Conservation (phyloP, 1,140 invertebrate genomes). For the Drosophila gunungcola region DNA sequence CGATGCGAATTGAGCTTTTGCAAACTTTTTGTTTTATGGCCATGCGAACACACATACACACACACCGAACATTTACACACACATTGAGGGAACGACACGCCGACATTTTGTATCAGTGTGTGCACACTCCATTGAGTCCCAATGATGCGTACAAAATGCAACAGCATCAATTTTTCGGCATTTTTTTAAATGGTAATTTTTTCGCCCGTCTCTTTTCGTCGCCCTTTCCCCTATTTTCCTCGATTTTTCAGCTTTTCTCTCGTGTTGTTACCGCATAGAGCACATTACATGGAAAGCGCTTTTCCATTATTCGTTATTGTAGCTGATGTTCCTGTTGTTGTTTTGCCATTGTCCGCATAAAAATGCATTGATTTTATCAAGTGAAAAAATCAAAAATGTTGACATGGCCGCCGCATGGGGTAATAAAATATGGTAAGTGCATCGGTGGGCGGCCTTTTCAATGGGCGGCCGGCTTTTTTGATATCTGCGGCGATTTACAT, state of each 20-base stretch:
- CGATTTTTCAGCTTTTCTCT: constrained; percentile 18
- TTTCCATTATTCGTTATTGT: constrained; percentile 25
- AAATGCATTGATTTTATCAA: constrained; percentile 77
- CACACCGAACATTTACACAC: constrained; percentile 18
- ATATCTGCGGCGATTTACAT: constrained; percentile 53
- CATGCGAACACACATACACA: constrained; percentile 7
- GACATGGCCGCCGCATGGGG: constrained; percentile 55
- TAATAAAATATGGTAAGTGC: constrained; percentile 55
- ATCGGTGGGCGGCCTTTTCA: constrained; percentile 19
- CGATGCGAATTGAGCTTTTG: constrained; percentile 46
- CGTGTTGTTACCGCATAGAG: constrained; percentile 38
- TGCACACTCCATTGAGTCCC: constrained; percentile 80
- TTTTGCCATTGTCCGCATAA: constrained; percentile 59
- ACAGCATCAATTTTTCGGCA: constrained; percentile 76
- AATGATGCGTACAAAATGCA: constrained; percentile 83
- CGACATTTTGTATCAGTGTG: constrained; percentile 82
- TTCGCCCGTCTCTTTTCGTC: constrained; percentile 30
- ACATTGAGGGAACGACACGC: constrained; percentile 39
- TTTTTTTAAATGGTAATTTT: constrained; percentile 80
- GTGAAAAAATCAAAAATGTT: constrained; percentile 79
- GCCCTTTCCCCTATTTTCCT: not conserved
- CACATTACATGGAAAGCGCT: constrained; percentile 63
- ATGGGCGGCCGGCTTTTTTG: not conserved
- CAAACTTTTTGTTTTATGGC: constrained; percentile 70
- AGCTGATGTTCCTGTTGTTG: constrained; percentile 37